Conservation (phyloP, 2,797 vertebrate species). For the Enteromius mattozi region DNA sequence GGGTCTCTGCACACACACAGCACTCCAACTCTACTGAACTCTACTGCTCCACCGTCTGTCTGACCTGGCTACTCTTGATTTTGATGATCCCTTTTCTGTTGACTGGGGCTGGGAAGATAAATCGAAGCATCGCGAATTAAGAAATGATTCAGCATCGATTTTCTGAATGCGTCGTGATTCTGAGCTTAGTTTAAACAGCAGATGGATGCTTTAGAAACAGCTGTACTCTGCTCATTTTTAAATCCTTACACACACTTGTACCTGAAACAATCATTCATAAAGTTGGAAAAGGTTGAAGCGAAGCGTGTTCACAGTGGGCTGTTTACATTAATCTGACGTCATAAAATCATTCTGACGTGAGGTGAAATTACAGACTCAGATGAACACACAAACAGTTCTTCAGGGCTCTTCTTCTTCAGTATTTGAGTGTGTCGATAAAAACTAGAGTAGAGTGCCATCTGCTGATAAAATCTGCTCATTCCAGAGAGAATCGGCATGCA, state of each 20-base stretch:
- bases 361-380: no score
- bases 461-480: background rate
- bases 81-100: background rate
- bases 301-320: background rate
- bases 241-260: background rate
- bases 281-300: background rate
- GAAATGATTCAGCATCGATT: background rate
- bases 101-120: background rate
- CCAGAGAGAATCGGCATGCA: background rate
- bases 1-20: background rate
- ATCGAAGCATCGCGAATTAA: background rate
- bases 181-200: background rate
- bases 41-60: background rate
- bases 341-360: background rate
- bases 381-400: no score
- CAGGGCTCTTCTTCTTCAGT: background rate
- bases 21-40: background rate
- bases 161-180: background rate
- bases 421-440: no score
- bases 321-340: background rate
- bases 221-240: no score
- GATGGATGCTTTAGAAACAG: background rate
- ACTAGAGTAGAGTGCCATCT: background rate
- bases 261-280: background rate
- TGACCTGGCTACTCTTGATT: background rate